These are phyloP conservation scores for Mola mola DNA, from an alignment of 2,113 vertebrate species.

Conservation along the genomic window DNA sequence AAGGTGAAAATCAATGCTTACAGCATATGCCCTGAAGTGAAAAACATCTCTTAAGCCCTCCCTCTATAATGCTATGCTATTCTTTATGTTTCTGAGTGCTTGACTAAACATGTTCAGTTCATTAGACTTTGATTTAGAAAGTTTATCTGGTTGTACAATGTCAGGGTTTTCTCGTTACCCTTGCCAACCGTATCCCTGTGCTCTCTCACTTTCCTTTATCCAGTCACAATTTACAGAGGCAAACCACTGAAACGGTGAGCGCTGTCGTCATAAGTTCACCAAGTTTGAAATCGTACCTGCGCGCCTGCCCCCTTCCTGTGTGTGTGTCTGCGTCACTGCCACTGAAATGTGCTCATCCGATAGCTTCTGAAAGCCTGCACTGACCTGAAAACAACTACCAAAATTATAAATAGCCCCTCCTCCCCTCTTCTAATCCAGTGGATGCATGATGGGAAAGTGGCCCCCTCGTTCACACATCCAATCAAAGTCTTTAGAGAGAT, in stretches of 20 bases:
- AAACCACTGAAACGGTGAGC: constrained; percentile 42
- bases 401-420: constrained; percentile 73
- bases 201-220: constrained; percentile 40
- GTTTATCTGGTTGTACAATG: neutral
- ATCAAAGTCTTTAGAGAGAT: constrained; percentile 81
- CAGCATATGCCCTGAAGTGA: constrained; percentile 14
- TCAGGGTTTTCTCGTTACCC: constrained; percentile 22
- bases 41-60: neutral
- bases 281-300: constrained; percentile 66
- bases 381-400: constrained; percentile 75
- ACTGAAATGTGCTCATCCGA: constrained; percentile 74
- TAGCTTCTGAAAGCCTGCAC: constrained; percentile 71
- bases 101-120: neutral
- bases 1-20: constrained; percentile 33
- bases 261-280: constrained; percentile 70
- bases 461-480: constrained; percentile 74
- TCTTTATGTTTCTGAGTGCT: constrained; percentile 4
- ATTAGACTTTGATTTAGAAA: neutral
- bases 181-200: constrained; percentile 4
- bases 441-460: constrained; percentile 77
- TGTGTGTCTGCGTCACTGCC: constrained; percentile 62
- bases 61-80: neutral
- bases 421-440: constrained; percentile 53
- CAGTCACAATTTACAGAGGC: constrained; percentile 45
- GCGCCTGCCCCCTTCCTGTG: constrained; percentile 43